Percentiles rank a stretch among this genome's conserved stretches.
phyloP scores from a whole-genome alignment of 2,797 vertebrate species.

The Pelodytes ibericus region DNA sequence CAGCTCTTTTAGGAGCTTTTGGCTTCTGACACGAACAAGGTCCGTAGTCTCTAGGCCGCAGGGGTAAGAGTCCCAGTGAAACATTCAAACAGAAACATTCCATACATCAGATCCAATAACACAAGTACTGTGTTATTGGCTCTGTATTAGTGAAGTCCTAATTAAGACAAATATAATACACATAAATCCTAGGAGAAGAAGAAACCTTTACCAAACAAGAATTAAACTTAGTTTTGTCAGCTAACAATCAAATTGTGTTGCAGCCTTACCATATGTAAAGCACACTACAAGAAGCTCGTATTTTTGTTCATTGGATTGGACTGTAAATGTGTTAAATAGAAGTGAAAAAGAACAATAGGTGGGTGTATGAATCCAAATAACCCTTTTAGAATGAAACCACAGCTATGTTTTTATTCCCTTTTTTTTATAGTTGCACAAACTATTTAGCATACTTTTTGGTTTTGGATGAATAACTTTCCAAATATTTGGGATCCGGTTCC shows the following conservation, averaged over 20 bases:
- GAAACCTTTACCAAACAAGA: no score
- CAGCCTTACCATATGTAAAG: not conserved
- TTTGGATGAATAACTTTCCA: constrained; percentile 48
- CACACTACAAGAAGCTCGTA: constrained; percentile 1
- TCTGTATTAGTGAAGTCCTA: no score
- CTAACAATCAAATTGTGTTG: not conserved
- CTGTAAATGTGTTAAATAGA: constrained; percentile 35
- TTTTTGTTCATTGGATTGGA: constrained; percentile 22
- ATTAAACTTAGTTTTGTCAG: no score
- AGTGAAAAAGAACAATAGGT: constrained; percentile 28
- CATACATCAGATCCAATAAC: no score
- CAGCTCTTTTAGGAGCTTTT: no score
- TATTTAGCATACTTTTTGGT: constrained; percentile 35
- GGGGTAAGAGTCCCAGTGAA: no score
- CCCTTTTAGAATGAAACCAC: constrained; percentile 40
- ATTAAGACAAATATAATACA: no score
- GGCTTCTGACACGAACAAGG: no score
- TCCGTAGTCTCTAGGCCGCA: no score
- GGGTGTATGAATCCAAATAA: constrained; percentile 39
- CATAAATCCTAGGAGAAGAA: no score
- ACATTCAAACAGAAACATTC: no score
- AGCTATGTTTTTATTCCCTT: constrained; percentile 39
- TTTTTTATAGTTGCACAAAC: constrained; percentile 48
- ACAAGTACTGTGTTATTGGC: no score
- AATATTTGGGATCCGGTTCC: constrained; percentile 42